These are phyloP conservation scores for Anadara kagoshimensis DNA, from an alignment of 1,140 invertebrate genomes.

Conservation along the genomic window DNA sequence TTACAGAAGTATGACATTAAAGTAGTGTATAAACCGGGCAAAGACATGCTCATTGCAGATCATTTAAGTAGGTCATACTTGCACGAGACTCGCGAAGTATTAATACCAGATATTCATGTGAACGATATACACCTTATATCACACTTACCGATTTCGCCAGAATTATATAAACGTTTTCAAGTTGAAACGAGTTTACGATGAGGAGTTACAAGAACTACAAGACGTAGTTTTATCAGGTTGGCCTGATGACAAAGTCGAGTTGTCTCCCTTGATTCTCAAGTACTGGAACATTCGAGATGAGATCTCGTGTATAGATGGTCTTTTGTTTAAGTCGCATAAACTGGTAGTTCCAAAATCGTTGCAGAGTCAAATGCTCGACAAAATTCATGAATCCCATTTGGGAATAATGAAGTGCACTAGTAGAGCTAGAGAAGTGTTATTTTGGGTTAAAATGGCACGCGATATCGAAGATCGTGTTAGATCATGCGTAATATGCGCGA, in stretches of 20 bases:
- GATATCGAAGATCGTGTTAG: constrained; percentile 39
- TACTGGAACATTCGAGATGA: constrained; percentile 40
- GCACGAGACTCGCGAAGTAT: constrained; percentile 1
- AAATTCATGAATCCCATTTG: constrained; percentile 25
- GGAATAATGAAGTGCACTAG: constrained; percentile 42
- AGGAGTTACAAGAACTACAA: constrained; percentile 10
- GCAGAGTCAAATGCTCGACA: constrained; percentile 19
- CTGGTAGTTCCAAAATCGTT: constrained; percentile 28
- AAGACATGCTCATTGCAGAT: constrained; percentile 37
- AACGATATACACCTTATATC: constrained; percentile 44
- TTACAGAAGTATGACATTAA: constrained; percentile 47
- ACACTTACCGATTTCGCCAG: constrained; percentile 18
- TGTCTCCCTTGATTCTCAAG: not conserved
- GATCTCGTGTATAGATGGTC: no score
- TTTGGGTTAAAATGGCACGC: constrained; percentile 32
- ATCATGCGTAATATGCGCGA: constrained; percentile 27
- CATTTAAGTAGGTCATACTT: constrained; percentile 36
- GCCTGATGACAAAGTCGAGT: constrained; percentile 22
- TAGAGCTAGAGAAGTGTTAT: constrained; percentile 30
- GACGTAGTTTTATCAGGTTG: constrained; percentile 37
- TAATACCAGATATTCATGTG: constrained; percentile 16
- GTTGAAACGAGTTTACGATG: constrained; percentile 15
- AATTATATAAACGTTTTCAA: constrained; percentile 10
- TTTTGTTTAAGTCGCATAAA: constrained; percentile 33
- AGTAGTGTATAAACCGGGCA: constrained; percentile 37